These are phyloP conservation scores for Philopedon plagiatum DNA, from an alignment of 2,888 invertebrate species.

Conservation along the genomic window DNA sequence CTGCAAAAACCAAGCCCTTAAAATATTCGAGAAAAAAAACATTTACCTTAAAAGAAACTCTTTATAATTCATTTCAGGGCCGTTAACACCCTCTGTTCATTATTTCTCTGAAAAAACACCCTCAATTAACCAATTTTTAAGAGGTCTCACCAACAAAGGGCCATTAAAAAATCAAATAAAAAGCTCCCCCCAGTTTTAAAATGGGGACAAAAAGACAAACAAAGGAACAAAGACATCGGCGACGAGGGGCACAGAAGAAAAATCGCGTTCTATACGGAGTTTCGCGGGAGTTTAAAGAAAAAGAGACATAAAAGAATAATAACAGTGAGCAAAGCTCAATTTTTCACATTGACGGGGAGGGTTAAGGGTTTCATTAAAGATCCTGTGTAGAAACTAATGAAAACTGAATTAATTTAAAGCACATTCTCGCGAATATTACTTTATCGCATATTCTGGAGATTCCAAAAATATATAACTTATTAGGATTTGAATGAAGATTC, in stretches of 20 bases:
- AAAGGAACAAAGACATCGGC: conserved; percentile 40
- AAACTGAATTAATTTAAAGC: too few species aligned
- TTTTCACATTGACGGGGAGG: conserved; percentile 47
- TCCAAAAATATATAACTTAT: too few species aligned
- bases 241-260: conserved; percentile 25
- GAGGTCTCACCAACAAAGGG: conserved; percentile 45
- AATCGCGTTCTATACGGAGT: conserved; percentile 53
- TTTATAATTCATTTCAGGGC: conserved; percentile 12
- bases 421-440: too few species aligned
- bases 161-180: conserved; percentile 46
- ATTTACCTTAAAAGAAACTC: neutral
- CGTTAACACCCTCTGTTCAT: conserved; percentile 3
- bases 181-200: conserved; percentile 32
- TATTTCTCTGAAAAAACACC: conserved; percentile 31
- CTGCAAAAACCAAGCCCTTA: too few species aligned
- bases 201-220: conserved; percentile 38
- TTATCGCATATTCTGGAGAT: too few species aligned
- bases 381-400: neutral
- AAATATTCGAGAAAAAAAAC: neutral
- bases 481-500: too few species aligned
- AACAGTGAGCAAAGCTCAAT: conserved; percentile 59
- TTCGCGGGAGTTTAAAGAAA: conserved; percentile 54
- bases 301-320: conserved; percentile 58
- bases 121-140: conserved; percentile 48
- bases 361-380: neutral